Evolutionary conservation across 1,140 invertebrate genomes (phyloP).

Genomic region (Trinorchestia longiramus): DNA sequence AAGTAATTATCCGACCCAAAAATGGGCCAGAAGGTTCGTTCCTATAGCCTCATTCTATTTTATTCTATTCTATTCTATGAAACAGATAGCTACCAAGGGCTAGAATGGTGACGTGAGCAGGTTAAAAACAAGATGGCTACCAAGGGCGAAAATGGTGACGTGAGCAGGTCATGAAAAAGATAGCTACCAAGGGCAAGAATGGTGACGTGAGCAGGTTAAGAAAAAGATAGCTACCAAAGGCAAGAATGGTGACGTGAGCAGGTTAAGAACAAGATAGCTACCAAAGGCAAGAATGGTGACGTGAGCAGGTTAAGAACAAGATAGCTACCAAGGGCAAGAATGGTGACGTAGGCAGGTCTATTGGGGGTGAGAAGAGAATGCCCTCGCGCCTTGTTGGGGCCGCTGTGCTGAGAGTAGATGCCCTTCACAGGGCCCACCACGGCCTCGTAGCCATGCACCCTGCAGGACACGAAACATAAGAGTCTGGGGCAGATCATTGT

Average conservation of each 20-base stretch:
- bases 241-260: slow-evolving; percentile 69
- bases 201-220: not conserved
- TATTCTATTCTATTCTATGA: too few relatives aligned
- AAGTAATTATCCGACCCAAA: too few relatives aligned
- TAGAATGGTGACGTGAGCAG: too few relatives aligned
- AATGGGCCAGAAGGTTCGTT: too few relatives aligned
- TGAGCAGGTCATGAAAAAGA: too few relatives aligned
- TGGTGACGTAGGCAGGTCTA: slow-evolving; percentile 91
- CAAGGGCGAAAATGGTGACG: too few relatives aligned
- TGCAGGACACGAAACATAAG: slow-evolving; percentile 14
- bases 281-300: slow-evolving; percentile 68
- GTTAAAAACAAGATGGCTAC: too few relatives aligned
- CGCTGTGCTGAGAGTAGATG: slow-evolving; percentile 72
- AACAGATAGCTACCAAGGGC: too few relatives aligned
- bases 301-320: slow-evolving; percentile 63
- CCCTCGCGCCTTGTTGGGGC: slow-evolving; percentile 79
- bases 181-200: not conserved
- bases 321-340: slow-evolving; percentile 78
- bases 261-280: too few relatives aligned
- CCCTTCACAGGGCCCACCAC: slow-evolving; percentile 92
- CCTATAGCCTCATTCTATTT: too few relatives aligned
- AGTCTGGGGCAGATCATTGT: too few relatives aligned
- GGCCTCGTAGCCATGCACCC: slow-evolving; percentile 86
- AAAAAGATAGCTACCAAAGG: not conserved
- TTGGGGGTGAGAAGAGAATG: slow-evolving; percentile 86